Evolutionary conservation across 1,140 invertebrate species (phyloP).

Genomic region (Caenorhabditis inopinata): DNA sequence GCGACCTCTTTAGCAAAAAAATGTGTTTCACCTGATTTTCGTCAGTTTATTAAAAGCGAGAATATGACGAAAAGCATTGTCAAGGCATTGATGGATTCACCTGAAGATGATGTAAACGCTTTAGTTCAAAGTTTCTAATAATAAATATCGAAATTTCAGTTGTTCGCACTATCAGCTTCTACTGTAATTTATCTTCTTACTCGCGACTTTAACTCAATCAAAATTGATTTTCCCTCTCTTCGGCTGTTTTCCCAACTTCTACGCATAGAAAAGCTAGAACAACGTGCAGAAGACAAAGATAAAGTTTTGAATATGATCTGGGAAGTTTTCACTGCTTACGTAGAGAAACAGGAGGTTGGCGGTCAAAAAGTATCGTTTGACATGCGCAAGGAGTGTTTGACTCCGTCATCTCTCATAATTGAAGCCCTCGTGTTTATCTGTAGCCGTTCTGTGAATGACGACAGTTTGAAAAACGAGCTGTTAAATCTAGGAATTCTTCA

Average conservation of each 20-base stretch:
- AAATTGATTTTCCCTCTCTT: neutral
- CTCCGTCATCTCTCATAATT: slow-evolving; percentile 39
- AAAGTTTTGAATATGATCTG: slow-evolving; percentile 15
- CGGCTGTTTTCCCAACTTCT: slow-evolving; percentile 38
- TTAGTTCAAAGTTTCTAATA: too few species aligned
- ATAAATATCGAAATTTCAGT: neutral
- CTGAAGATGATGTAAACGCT: slow-evolving; percentile 37
- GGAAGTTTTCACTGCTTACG: slow-evolving; percentile 34
- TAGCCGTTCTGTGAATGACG: neutral
- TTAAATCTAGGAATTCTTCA: slow-evolving; percentile 39
- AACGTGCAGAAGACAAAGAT: slow-evolving; percentile 5
- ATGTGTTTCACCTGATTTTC: slow-evolving; percentile 50
- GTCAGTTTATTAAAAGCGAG: slow-evolving; percentile 49
- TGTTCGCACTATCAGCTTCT: slow-evolving; percentile 26
- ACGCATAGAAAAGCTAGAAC: slow-evolving; percentile 9
- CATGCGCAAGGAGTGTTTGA: neutral
- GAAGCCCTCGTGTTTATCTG: slow-evolving; percentile 38
- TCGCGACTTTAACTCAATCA: slow-evolving; percentile 24
- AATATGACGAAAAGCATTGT: slow-evolving; percentile 45
- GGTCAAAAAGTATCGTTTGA: slow-evolving; percentile 35
- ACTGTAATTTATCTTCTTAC: slow-evolving; percentile 31
- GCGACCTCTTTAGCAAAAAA: slow-evolving; percentile 49
- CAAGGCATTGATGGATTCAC: slow-evolving; percentile 38
- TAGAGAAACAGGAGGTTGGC: slow-evolving; percentile 6
- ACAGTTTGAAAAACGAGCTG: slow-evolving; percentile 36